phyloP scores from a whole-genome alignment of 53 echinoderm and acorn worm genomes.

The Patiria pectinifera region DNA sequence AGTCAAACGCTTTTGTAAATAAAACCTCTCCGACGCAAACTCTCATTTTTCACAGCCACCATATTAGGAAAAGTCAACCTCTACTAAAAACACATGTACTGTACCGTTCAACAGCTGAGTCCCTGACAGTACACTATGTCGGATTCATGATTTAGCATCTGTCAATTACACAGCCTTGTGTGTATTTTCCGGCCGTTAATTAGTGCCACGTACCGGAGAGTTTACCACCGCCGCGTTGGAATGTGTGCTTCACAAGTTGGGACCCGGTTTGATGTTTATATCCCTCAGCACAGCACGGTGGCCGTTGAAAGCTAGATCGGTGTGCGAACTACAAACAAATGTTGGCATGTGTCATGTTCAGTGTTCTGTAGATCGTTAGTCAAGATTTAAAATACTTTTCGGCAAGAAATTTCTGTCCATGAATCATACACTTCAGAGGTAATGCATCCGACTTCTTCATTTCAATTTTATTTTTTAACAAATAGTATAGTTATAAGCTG shows the following conservation, averaged over 20 bases:
- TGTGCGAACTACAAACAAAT: conserved; percentile 30
- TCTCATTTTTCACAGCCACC: conserved; percentile 13
- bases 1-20: neutral
- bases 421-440: neutral
- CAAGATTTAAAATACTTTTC: neutral
- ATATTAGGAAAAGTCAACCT: conserved; percentile 19
- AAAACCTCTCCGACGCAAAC: neutral
- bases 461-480: too few species aligned
- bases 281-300: neutral
- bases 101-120: neutral
- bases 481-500: too few species aligned
- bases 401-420: neutral
- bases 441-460: neutral
- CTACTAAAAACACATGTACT: conserved; percentile 4
- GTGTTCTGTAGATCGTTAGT: neutral
- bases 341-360: conserved; percentile 16
- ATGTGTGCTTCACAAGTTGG: conserved; percentile 34
- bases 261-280: neutral
- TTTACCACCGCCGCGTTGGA: conserved; percentile 25
- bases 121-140: neutral
- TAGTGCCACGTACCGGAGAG: conserved; percentile 30
- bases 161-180: conserved; percentile 46
- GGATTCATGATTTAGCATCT: conserved; percentile 52
- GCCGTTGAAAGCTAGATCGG: neutral
- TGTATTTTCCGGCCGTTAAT: conserved; percentile 52